Percentiles rank a stretch among this genome's conserved stretches.
Conservation (phyloP, 2,888 invertebrate species). For the Tortricodes alternella region DNA sequence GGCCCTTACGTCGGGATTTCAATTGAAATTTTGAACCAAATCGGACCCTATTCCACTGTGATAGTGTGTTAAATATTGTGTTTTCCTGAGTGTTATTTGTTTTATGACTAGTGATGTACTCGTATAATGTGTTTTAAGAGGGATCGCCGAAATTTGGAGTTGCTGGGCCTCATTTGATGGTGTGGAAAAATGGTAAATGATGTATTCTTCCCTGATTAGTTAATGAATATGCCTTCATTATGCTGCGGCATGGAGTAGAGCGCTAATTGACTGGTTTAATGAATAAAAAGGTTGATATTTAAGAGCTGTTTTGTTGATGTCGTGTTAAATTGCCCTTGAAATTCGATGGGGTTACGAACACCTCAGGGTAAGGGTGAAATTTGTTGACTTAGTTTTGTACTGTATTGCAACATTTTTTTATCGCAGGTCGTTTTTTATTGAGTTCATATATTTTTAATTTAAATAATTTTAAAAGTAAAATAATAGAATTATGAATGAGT, state of each 20-base stretch:
- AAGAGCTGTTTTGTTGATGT: conserved; percentile 16
- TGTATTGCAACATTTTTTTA: too few species aligned
- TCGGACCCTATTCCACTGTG: conserved; percentile 54
- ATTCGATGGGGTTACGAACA: conserved; percentile 29
- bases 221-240: conserved; percentile 42
- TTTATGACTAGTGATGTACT: conserved; percentile 51
- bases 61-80: conserved; percentile 59
- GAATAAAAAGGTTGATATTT: conserved; percentile 29
- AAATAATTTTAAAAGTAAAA: too few species aligned
- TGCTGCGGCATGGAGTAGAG: conserved; percentile 33
- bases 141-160: conserved; percentile 40
- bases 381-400: neutral
- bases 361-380: neutral
- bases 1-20: conserved; percentile 48
- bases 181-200: conserved; percentile 74
- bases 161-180: conserved; percentile 58
- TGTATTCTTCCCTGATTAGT: conserved; percentile 50
- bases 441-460: too few species aligned
- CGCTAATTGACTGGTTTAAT: conserved; percentile 25
- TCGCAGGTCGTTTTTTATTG: too few species aligned
- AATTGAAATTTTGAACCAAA: conserved; percentile 36
- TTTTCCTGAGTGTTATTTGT: conserved; percentile 41
- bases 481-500: too few species aligned
- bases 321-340: conserved; percentile 38
- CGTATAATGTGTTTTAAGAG: conserved; percentile 63